These are phyloP conservation scores for Opisthocomus hoazin DNA, from an alignment of 2,113 vertebrate genomes.

Conservation along the genomic window DNA sequence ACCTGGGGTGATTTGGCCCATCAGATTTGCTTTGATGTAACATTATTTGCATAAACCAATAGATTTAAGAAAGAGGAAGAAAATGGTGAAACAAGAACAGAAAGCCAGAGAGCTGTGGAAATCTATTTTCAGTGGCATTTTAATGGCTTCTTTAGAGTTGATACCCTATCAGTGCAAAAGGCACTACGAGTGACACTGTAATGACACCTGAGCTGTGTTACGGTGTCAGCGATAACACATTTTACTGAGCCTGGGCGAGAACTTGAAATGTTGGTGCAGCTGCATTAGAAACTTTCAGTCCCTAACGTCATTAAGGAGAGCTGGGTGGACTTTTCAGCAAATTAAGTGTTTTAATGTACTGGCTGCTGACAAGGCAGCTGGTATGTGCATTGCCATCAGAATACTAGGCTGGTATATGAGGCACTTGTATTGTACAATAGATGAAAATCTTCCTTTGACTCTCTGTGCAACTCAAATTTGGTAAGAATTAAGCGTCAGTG, in stretches of 20 bases:
- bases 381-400: slow-evolving; percentile 8
- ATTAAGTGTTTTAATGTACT: slow-evolving; percentile 6
- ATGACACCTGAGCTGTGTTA: neutral
- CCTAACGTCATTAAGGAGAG: neutral
- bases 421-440: neutral
- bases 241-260: neutral
- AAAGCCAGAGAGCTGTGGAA: neutral
- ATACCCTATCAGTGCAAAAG: neutral
- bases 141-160: neutral
- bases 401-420: neutral
- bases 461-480: neutral
- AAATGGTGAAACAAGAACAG: neutral
- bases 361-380: neutral
- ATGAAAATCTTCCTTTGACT: neutral
- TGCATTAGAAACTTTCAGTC: neutral
- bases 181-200: neutral
- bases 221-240: neutral
- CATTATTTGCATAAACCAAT: neutral
- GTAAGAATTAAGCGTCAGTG: neutral
- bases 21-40: neutral
- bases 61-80: neutral
- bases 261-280: neutral
- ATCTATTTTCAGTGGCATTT: neutral
- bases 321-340: slow-evolving; percentile 8
- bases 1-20: neutral